Evolutionary conservation across 2,888 invertebrate species (phyloP).

Genomic region (Polydrusus pterygomalis): DNA sequence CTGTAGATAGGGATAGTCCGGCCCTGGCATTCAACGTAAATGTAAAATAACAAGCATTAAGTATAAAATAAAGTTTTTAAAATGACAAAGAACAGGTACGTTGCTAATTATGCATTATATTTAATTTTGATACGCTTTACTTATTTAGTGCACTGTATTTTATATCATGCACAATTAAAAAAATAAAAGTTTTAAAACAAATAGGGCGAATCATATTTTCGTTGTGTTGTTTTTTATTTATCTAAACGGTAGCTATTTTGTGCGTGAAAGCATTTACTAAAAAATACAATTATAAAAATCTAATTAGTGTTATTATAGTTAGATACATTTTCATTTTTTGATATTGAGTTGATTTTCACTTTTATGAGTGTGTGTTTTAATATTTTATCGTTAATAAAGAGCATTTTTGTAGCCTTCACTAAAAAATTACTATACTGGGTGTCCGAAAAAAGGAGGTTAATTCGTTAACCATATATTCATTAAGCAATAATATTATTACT

Average conservation of each 20-base stretch:
- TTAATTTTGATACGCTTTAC: constrained; percentile 27
- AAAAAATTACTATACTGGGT: too few species aligned
- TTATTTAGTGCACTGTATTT: constrained; percentile 26
- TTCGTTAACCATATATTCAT: too few species aligned
- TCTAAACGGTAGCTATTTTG: neutral
- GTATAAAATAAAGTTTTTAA: too few species aligned
- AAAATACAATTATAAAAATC: neutral
- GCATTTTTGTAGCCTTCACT: too few species aligned
- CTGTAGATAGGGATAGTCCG: too few species aligned
- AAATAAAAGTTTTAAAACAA: constrained; percentile 39
- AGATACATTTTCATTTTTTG: neutral
- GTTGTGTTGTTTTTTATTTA: constrained; percentile 9
- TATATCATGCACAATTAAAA: constrained; percentile 31
- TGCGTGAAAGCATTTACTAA: constrained; percentile 9
- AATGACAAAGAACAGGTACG: neutral
- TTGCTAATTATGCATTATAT: neutral
- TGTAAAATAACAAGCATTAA: too few species aligned
- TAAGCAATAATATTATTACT: too few species aligned
- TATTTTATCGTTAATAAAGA: neutral
- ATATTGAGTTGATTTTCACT: too few species aligned
- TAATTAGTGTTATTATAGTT: neutral
- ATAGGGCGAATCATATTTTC: constrained; percentile 35
- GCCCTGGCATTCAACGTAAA: too few species aligned
- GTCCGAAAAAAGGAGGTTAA: too few species aligned
- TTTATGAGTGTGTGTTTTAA: too few species aligned